Base-by-base conservation (phyloP, 2,113 vertebrate genomes). In the Cyprinus carpio region DNA sequence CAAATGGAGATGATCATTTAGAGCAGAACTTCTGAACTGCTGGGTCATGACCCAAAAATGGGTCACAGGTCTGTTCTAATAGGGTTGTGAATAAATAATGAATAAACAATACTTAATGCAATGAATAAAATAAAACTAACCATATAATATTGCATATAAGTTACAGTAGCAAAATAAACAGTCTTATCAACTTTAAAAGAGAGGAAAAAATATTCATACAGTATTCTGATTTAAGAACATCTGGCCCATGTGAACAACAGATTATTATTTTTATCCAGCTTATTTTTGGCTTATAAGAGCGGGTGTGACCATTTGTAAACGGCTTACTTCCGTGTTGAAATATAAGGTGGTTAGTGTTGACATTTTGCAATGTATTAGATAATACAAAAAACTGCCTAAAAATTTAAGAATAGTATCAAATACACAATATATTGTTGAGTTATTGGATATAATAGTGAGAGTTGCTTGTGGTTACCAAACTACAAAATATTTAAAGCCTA, bases 1-100 rank as follows among this genome's bases (percentile, higher is more conserved):
- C 34, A 85, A 81, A 85, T 58, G 9, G 81, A 85, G 75, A 62
- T 29, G 75, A 85, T 87, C 76, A 69, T 74, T 84, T 67, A 31
- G 15, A 51, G 25, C n/a, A 18, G 1, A 27, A 75, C 20, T 75
- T 75, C 10, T n/a, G 40, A 46, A 75, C 12, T 54, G 46, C 15
- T 29, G 31, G 67, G 43, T 31, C 16, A 6, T 18, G 46, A 10
- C 46, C 7, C 46, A 29, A 75, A 75, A 75, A 75, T 49, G 25
- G 13, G 74, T 75, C 71, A 74, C 65, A 67, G 64, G 64, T 31
- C 31, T 67, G 15, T 67, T 67, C 29, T 7, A 6, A 67, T 16
- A 31, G 27, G 15, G 64, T 31, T 67, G 64, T 67, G 15, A 18
- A 67, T 31, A 16, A 31, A 31, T 9, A 18, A 18, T 37, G 29